Percentiles rank a stretch among this genome's conserved stretches.
These are phyloP conservation scores for Lithosia quadra DNA, from an alignment of 2,888 invertebrate species.

Conservation along the genomic window DNA sequence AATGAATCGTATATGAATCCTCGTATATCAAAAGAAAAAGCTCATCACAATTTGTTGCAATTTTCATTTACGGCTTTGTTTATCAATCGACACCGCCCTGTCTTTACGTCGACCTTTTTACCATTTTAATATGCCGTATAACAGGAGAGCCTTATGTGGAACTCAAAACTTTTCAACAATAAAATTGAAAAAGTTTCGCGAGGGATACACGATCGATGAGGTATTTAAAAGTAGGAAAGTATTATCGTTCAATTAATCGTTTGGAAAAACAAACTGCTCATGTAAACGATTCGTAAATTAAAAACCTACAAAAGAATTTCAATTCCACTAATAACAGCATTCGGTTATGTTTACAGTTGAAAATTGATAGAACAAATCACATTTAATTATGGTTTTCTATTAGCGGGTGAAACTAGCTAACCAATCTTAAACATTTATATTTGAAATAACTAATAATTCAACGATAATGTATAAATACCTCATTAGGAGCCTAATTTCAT, in stretches of 20 bases:
- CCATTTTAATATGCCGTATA: neutral
- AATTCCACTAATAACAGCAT: no score
- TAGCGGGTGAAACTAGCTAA: no score
- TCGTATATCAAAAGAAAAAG: neutral
- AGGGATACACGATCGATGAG: slow-evolving; percentile 17
- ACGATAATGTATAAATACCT: no score
- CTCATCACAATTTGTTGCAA: neutral
- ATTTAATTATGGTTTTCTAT: no score
- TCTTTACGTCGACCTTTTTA: neutral
- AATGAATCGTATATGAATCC: no score
- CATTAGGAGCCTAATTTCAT: no score
- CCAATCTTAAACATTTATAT: no score
- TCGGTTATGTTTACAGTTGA: no score
- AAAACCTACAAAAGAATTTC: slow-evolving; percentile 16
- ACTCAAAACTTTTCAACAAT: slow-evolving; percentile 11
- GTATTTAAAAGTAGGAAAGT: slow-evolving; percentile 22
- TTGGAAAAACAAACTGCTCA: neutral
- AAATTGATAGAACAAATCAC: no score
- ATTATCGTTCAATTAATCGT: slow-evolving; percentile 21
- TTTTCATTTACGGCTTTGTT: neutral
- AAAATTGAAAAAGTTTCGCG: slow-evolving; percentile 42
- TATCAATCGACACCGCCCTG: neutral
- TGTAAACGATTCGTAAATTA: neutral
- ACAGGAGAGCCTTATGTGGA: neutral
- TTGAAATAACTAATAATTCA: no score